Evolutionary conservation across 2,888 invertebrate species (phyloP), one percentile per base, ranked within the genome.

Genomic region (Macropis europaea): DNA sequence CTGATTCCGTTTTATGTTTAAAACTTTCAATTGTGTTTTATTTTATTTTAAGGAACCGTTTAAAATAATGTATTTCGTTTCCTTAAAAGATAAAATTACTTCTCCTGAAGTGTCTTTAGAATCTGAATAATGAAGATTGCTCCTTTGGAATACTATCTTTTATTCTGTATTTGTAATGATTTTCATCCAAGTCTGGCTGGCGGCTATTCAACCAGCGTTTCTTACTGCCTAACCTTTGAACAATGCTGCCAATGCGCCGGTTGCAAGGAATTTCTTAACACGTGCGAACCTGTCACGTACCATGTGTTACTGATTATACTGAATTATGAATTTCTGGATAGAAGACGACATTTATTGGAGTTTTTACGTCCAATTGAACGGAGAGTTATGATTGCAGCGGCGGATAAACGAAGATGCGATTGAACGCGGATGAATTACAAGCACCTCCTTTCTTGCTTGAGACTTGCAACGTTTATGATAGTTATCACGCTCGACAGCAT

Each of bases 141-240:
- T n/a, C n/a, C n/a, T n/a, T n/a, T n/a, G n/a, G n/a, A n/a, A n/a
- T n/a, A n/a, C n/a, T n/a, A n/a, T n/a, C n/a, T n/a, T n/a, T n/a
- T n/a, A n/a, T n/a, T n/a, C n/a, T n/a, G n/a, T n/a, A n/a, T n/a
- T n/a, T n/a, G n/a, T n/a, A n/a, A n/a, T n/a, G n/a, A n/a, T n/a
- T n/a, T n/a, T n/a, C n/a, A n/a, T n/a, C n/a, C n/a, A n/a, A n/a
- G n/a, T n/a, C n/a, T n/a, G n/a, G n/a, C n/a, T n/a, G n/a, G n/a
- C n/a, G n/a, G n/a, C n/a, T n/a, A n/a, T n/a, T n/a, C n/a, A n/a
- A n/a, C n/a, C n/a, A 57, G 11, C n/a, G 30, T 13, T 43, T 17
- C 32, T 53, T 26, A 40, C 15, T 24, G 24, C n/a, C 62, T 59
- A 63, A 67, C 67, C 67, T 67, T 67, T 67, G 9, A 67, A 53